phyloP scores from a whole-genome alignment of 2,797 vertebrate species.

The Stomatorhinus walkeri region DNA sequence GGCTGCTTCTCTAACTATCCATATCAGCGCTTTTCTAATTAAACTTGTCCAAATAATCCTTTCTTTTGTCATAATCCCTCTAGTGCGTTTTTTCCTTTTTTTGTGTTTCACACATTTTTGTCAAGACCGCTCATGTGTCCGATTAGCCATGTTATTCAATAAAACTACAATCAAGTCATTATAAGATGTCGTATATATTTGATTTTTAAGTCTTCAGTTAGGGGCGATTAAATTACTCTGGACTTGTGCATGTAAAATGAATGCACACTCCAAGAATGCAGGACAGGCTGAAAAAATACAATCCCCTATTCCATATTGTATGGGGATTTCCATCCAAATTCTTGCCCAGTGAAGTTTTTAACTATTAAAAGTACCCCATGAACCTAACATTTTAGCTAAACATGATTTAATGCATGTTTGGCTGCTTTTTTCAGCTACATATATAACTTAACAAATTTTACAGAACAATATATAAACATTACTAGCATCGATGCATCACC shows the following conservation, averaged over 20 bases:
- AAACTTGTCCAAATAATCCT: constrained; percentile 2
- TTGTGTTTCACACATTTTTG: neutral
- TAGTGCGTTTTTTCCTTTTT: neutral
- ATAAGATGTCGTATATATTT: neutral
- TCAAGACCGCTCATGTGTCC: neutral
- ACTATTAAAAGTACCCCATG: neutral
- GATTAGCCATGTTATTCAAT: neutral
- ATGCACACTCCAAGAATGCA: neutral
- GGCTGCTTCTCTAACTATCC: neutral
- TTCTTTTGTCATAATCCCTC: neutral
- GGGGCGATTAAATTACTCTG: neutral
- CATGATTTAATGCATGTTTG: neutral
- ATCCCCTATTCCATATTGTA: neutral
- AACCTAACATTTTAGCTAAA: neutral
- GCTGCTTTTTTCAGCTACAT: neutral
- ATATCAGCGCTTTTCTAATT: constrained; percentile 13
- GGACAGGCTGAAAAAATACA: neutral
- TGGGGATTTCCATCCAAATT: neutral
- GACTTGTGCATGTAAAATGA: neutral
- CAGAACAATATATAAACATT: neutral
- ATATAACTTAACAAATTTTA: neutral
- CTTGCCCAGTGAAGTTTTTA: neutral
- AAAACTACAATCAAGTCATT: neutral
- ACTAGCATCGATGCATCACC: neutral
- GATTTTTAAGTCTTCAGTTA: neutral